These are phyloP conservation scores for Euwallacea fornicatus DNA, from an alignment of 1,140 invertebrate genomes.

Conservation along the genomic window DNA sequence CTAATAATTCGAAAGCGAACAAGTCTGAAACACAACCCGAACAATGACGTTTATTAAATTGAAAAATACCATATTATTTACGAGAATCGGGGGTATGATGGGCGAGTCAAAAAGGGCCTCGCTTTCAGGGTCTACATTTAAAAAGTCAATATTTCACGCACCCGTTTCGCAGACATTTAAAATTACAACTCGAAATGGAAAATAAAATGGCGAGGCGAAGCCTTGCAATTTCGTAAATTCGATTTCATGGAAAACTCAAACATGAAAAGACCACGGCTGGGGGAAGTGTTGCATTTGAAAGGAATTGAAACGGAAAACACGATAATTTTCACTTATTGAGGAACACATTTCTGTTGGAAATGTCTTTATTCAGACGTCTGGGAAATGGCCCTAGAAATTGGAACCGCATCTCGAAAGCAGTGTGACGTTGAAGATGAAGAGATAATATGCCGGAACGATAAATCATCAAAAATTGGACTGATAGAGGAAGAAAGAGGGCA, in stretches of 20 bases:
- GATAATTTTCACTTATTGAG: slow-evolving; percentile 8
- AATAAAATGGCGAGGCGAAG: slow-evolving; percentile 3
- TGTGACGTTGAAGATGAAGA: no score
- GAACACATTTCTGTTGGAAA: background rate
- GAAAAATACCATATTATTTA: slow-evolving; percentile 1
- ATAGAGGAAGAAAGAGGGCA: no score
- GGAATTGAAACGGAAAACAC: slow-evolving; percentile 9
- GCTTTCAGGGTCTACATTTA: background rate
- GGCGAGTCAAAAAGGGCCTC: background rate
- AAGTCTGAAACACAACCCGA: background rate
- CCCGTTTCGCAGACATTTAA: slow-evolving; percentile 1
- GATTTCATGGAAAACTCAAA: slow-evolving; percentile 14
- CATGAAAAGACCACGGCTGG: slow-evolving; percentile 7
- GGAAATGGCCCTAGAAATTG: no score
- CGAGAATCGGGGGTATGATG: background rate
- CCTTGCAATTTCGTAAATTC: slow-evolving; percentile 6
- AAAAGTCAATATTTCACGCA: slow-evolving; percentile 11
- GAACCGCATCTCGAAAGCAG: no score
- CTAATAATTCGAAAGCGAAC: no score
- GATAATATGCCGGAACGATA: no score
- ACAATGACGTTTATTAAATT: slow-evolving; percentile 4
- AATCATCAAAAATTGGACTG: no score
- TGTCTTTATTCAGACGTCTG: background rate
- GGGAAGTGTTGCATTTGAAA: slow-evolving; percentile 5
- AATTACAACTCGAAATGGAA: slow-evolving; percentile 8